Evolutionary conservation across 2,797 vertebrate species (phyloP).

Genomic region (Anolis apletophallus): DNA sequence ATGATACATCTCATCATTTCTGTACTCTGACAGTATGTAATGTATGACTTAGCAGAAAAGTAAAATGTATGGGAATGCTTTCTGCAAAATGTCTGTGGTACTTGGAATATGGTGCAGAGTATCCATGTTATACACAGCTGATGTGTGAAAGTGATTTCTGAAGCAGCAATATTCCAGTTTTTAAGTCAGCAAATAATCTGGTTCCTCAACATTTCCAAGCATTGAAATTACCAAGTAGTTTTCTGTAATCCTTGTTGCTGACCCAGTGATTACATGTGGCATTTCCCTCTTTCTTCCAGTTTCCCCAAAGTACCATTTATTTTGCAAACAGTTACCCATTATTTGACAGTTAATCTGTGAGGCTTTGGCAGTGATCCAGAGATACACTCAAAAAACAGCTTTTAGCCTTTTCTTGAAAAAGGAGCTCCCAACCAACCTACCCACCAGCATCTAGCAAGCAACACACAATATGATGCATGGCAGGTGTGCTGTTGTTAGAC

Average conservation of each 20-base stretch:
- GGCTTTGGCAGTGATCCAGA: constrained; percentile 17
- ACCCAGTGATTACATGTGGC: neutral
- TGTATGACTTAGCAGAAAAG: neutral
- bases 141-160: constrained; percentile 8
- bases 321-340: constrained; percentile 15
- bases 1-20: neutral
- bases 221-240: constrained; percentile 12
- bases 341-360: constrained; percentile 15
- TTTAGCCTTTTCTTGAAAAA: constrained; percentile 5
- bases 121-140: constrained; percentile 24
- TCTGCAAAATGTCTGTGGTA: constrained; percentile 23
- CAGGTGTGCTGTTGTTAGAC: neutral
- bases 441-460: neutral
- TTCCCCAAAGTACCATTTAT: neutral
- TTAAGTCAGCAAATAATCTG: neutral
- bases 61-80: neutral
- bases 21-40: constrained; percentile 20
- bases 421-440: neutral
- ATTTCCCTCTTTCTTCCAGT: neutral
- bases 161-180: neutral
- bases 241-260: neutral
- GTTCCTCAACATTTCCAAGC: constrained; percentile 1
- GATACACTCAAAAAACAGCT: neutral
- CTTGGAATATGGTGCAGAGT: neutral
- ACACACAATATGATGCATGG: neutral